Base-by-base conservation (phyloP, 37 sponge, comb jelly and placozoan genomes). In the Oopsacas minuta region DNA sequence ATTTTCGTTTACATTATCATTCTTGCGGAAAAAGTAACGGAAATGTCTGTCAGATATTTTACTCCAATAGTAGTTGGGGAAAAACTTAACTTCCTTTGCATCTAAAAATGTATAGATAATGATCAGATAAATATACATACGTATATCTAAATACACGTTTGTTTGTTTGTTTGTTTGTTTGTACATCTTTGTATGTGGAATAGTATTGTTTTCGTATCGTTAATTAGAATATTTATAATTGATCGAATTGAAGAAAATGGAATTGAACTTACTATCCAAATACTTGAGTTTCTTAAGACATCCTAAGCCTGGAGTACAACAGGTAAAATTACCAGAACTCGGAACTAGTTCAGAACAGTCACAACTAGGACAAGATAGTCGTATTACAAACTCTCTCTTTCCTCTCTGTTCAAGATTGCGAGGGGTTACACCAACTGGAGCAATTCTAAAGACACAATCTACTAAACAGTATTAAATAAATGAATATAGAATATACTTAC, bases 321-420 rank as follows among this genome's bases (percentile, higher is more conserved):
- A 61, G 75, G 17, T 61, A 5, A 61, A 12, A 34, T n/a, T 61
- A 3, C 75, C 75, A 12, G 32, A 61, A 12, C 28, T 25, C 30
- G 75, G 75, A 25, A 61, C 75, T n/a, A 61, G 75, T 25, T 61
- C 28, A 61, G 75, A 61, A n/a, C 75, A 61, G 75, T 61, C 75
- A 34, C 75, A 61, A 12, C 75, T 61, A 3, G 75, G 75, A 12
- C 75, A 61, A 3, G 75, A 32, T 25, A 61, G 30, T 10, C 75
- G 7, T 25, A 61, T 61, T n/a, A 61, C 75, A 34, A 61, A 61
- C 75, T 61, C 75, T 61, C 75, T 61, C 28, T 12, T 61, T 34
- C 28, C 28, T n/a, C 75, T 10, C 75, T 61, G 75, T 15, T 42
- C 49, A 8, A 42, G 12, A 42, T 42, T 15, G 8, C 12, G 12